phyloP scores from a whole-genome alignment of 1,140 invertebrate species.

The Drosophila elegans region DNA sequence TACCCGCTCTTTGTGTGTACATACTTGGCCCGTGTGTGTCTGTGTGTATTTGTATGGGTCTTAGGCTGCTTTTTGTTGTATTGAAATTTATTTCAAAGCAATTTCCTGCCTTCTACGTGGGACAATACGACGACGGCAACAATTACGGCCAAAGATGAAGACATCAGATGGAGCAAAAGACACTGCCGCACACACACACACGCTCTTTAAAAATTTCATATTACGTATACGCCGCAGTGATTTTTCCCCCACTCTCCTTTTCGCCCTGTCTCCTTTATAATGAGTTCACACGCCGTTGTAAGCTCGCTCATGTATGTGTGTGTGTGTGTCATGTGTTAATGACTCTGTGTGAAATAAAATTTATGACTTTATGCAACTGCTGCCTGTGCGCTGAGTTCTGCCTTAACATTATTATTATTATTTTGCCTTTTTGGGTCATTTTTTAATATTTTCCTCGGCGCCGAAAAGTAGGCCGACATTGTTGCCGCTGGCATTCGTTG shows the following conservation, averaged over 20 bases:
- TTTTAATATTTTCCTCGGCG: slow-evolving; percentile 76
- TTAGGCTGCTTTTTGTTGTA: slow-evolving; percentile 78
- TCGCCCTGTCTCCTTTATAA: slow-evolving; percentile 61
- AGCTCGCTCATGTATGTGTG: slow-evolving; percentile 24
- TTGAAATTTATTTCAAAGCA: slow-evolving; percentile 83
- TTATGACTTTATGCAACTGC: slow-evolving; percentile 82
- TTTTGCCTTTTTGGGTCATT: slow-evolving; percentile 60
- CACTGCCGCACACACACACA: slow-evolving; percentile 21
- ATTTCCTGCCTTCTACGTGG: slow-evolving; percentile 81
- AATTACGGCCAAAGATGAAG: slow-evolving; percentile 81
- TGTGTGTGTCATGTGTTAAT: slow-evolving; percentile 81
- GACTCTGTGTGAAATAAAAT: slow-evolving; percentile 82
- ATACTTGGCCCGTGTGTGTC: slow-evolving; percentile 13
- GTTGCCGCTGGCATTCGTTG: slow-evolving; percentile 76
- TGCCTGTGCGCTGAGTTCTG: slow-evolving; percentile 45
- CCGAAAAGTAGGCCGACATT: slow-evolving; percentile 81
- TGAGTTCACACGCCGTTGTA: slow-evolving; percentile 78
- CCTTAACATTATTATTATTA: slow-evolving; percentile 62
- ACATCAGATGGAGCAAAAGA: slow-evolving; percentile 64
- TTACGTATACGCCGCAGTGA: slow-evolving; percentile 79
- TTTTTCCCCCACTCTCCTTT: slow-evolving; percentile 37
- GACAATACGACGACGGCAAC: slow-evolving; percentile 64
- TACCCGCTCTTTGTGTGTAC: slow-evolving; percentile 23
- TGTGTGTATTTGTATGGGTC: slow-evolving; percentile 37
- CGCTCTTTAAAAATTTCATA: slow-evolving; percentile 60